Evolutionary conservation across 2,797 vertebrate species (phyloP).

Genomic region (Danio choprae): DNA sequence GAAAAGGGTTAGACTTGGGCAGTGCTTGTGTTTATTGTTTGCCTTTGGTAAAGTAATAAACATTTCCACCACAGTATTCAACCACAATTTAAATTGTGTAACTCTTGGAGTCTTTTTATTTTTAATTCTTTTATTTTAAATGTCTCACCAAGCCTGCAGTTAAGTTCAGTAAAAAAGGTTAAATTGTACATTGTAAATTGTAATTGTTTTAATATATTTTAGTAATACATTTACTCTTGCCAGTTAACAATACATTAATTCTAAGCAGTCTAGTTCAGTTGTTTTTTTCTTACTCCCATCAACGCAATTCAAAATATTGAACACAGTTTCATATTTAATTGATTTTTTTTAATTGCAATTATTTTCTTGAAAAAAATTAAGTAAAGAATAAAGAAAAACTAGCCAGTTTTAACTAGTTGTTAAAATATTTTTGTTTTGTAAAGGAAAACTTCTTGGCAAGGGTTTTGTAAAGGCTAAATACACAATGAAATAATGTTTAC

Average conservation of each 20-base stretch:
- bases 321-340: background rate
- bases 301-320: no score
- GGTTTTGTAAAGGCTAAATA: no score
- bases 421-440: background rate
- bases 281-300: no score
- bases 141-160: no score
- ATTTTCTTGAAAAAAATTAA: background rate
- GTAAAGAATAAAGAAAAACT: no score
- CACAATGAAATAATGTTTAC: no score
- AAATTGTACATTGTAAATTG: no score
- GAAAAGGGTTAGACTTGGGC: slow-evolving; percentile 1
- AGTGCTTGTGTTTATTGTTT: background rate
- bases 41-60: background rate
- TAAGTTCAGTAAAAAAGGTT: no score
- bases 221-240: fast-evolving
- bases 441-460: background rate
- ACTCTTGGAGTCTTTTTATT: no score
- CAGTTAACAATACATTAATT: background rate
- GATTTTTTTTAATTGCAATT: background rate
- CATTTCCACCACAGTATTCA: background rate
- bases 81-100: background rate
- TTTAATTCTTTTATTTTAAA: no score
- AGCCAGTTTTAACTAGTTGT: no score
- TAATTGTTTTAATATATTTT: background rate
- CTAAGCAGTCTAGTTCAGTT: background rate